Base-by-base conservation (phyloP, 2,797 vertebrate species). In the Carapus acus region DNA sequence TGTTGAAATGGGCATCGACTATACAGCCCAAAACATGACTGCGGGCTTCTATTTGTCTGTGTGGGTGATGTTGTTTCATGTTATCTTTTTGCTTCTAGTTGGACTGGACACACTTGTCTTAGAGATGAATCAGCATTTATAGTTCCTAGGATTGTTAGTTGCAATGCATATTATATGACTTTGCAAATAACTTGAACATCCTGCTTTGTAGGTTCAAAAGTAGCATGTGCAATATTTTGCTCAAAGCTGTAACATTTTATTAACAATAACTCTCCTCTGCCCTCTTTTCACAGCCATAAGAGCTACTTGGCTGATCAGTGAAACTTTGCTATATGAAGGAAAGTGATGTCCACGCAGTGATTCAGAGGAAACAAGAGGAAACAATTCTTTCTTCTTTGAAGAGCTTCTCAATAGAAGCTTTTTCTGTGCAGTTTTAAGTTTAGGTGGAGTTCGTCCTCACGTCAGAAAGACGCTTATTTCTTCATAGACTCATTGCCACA, bases 271-370 rank as follows among this genome's bases (percentile, higher is more conserved):
- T 20, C 42, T 46, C n/a, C 18, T 53, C 11, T 46, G 55, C n/a
- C 49, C 37, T 18, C 12, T 73, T n/a, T 72, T 81, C 81, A 49
- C 80, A 79, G 76, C 73, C 76, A 21, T 77, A 86, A 76, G 78
- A 77, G 70, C 74, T n/a, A 69, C 78, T 75, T 67, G 69, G 69
- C 73, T 77, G 75, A 84, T 79, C 74, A 73, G 42, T 56, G 80
- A 81, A 69, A 76, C 76, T 80, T 73, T 58, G 70, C 66, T 82
- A 82, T 66, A 74, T 73, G 72, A 81, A 76, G 73, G 72, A 79
- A 78, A 76, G 76, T 54, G 62, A 54, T 68, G 41, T 75, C 76
- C 76, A 72, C 73, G 75, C 75, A 72, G 40, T 85, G 77, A 77
- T 62, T 74, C 55, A 77, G 53, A 74, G 79, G 75, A 80, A 73